These are phyloP conservation scores for Lasaia peninsularis DNA, from an alignment of 1,140 invertebrate genomes.

Conservation along the genomic window DNA sequence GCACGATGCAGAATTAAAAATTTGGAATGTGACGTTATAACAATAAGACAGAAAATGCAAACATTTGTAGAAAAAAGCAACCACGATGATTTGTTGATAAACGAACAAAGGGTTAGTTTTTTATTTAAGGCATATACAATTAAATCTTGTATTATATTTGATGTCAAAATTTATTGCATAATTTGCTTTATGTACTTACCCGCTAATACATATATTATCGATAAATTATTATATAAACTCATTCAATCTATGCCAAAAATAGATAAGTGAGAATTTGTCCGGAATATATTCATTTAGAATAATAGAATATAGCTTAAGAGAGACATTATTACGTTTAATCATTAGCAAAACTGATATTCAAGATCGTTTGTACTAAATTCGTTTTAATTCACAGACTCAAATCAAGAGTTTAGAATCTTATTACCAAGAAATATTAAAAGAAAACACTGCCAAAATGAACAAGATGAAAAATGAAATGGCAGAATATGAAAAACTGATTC, in stretches of 20 bases:
- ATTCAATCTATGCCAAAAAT: too few species aligned
- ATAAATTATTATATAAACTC: too few species aligned
- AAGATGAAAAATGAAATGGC: conserved; percentile 55
- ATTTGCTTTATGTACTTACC: too few species aligned
- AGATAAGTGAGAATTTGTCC: too few species aligned
- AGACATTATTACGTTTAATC: too few species aligned
- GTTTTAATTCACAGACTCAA: conserved; percentile 54
- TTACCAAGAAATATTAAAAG: conserved; percentile 66
- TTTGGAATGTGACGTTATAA: conserved; percentile 76
- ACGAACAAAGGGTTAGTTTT: conserved; percentile 71
- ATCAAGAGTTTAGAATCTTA: conserved; percentile 60
- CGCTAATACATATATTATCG: too few species aligned
- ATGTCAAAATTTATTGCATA: too few species aligned
- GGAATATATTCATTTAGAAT: too few species aligned
- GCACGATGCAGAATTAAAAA: conserved; percentile 77
- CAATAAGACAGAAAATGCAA: conserved; percentile 70
- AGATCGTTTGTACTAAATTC: conserved; percentile 3
- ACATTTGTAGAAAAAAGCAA: conserved; percentile 77
- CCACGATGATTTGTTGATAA: conserved; percentile 78
- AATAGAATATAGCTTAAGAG: too few species aligned
- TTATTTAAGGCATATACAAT: not conserved
- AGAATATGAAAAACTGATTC: conserved; percentile 55
- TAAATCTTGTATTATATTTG: too few species aligned
- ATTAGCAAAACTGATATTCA: not conserved
- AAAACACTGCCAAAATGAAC: conserved; percentile 61